Base-by-base conservation (phyloP, 2,113 vertebrate genomes). In the Hymenochirus boettgeri region DNA sequence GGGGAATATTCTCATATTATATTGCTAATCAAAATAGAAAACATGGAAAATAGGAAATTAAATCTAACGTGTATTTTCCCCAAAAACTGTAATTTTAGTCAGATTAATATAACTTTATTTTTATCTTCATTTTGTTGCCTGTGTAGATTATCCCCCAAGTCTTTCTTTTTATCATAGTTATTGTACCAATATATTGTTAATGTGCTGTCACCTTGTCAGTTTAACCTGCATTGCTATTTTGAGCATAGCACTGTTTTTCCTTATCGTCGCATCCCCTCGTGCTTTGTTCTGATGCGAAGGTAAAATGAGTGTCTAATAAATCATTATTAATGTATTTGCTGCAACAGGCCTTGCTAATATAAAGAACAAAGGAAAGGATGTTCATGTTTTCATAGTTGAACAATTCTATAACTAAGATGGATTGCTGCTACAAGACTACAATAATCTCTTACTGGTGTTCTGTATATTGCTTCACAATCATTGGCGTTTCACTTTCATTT, bases 311-410 rank as follows among this genome's bases (percentile, higher is more conserved):
- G 52, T 23, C 57, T 42, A 53, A 69, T 69, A 69, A 69, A 60
- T 69, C 65, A 69, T 69, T 29, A 67, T 67, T 59, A 67, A 59
- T 59, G 22, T 60, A 46, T 39, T 50, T 59, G 48, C 47, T 60
- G 19, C 19, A 45, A 26, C 46, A 24, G 33, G 31, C 35, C 31
- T 35, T 53, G 21, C 51, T 59, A 67, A 52, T 52, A 52, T 51
- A 59, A 67, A 59, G 64, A 52, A 66, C 55, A 66, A 22, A 35
- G 45, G 22, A 42, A 22, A 31, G 13, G 10, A 18, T 52, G 64
- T 52, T 67, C 46, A 8, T 67, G 23, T 59, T 60, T 59, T 67
- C 27, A 67, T 67, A 60, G 56, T 45, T 53, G 65, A 60, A 69
- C 50, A 69, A 51, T 60, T 52, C 26, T 35, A n/a, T 69, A 69